Percentiles rank a stretch among this genome's conserved stretches.
phyloP scores from a whole-genome alignment of 2,113 vertebrate species.

The Phalacrocorax carbo region DNA sequence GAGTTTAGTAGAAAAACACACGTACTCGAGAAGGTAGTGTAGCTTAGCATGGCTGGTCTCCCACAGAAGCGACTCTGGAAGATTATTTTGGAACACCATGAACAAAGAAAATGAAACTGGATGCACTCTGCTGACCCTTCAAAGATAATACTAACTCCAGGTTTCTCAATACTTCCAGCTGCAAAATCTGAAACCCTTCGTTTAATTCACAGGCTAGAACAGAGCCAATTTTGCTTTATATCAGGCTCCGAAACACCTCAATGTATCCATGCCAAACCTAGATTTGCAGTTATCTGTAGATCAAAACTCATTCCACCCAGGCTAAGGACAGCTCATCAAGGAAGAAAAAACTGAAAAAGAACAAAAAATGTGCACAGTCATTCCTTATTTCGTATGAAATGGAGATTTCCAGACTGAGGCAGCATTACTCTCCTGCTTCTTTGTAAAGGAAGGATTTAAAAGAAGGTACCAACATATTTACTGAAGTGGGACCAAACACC shows the following conservation, averaged over 20 bases:
- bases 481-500: background rate
- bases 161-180: background rate
- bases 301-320: background rate
- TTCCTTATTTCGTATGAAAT: background rate
- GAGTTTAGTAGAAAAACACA: background rate
- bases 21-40: accelerated
- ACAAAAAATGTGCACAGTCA: background rate
- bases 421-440: background rate
- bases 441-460: background rate
- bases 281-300: background rate
- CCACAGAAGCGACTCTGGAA: background rate
- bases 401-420: background rate
- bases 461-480: accelerated
- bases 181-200: background rate
- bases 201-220: background rate
- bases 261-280: background rate
- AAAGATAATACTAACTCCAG: background rate
- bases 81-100: background rate
- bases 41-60: background rate
- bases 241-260: background rate
- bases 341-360: background rate
- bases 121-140: background rate
- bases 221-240: background rate
- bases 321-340: background rate
- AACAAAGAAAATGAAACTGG: background rate